phyloP scores from a whole-genome alignment of 2,888 invertebrate genomes.

The Hemistola chrysoprasaria region DNA sequence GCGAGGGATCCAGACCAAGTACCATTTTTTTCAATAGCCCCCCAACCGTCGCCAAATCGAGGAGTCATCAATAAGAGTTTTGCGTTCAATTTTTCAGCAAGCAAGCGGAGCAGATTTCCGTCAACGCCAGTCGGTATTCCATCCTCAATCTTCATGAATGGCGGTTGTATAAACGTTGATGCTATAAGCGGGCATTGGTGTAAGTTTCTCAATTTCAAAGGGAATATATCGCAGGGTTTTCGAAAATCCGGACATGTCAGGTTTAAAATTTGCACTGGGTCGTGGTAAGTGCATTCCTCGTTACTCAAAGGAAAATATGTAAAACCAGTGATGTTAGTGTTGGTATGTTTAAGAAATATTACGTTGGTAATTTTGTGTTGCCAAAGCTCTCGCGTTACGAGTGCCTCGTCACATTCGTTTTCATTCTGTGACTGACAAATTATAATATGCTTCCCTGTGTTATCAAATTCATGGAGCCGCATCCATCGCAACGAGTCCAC shows the following conservation, averaged over 20 bases:
- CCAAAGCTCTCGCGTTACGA: conserved; percentile 52
- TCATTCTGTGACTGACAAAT: conserved; percentile 47
- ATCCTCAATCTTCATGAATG: conserved; percentile 52
- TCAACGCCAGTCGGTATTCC: conserved; percentile 54
- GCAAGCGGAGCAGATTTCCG: conserved; percentile 53
- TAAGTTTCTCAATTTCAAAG: conserved; percentile 52
- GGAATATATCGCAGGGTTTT: conserved; percentile 40
- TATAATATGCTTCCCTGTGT: conserved; percentile 58
- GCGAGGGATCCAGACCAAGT: conserved; percentile 65
- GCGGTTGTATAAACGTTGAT: conserved; percentile 58
- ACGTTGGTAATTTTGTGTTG: conserved; percentile 55
- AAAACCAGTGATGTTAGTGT: conserved; percentile 39
- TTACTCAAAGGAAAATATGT: conserved; percentile 49
- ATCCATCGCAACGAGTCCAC: conserved; percentile 44
- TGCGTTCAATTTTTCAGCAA: conserved; percentile 54
- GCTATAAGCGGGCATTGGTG: conserved; percentile 52
- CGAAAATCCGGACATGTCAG: conserved; percentile 25
- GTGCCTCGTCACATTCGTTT: conserved; percentile 49
- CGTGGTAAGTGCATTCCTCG: conserved; percentile 43
- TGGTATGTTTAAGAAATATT: conserved; percentile 44
- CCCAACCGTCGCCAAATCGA: conserved; percentile 55
- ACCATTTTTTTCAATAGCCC: conserved; percentile 47
- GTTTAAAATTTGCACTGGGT: conserved; percentile 40
- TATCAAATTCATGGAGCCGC: conserved; percentile 46
- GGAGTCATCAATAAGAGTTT: conserved; percentile 54